A percentile compares a stretch with the other conserved stretches of the same genome.
Conservation (phyloP, 2,113 vertebrate genomes). For the Crocuta crocuta region DNA sequence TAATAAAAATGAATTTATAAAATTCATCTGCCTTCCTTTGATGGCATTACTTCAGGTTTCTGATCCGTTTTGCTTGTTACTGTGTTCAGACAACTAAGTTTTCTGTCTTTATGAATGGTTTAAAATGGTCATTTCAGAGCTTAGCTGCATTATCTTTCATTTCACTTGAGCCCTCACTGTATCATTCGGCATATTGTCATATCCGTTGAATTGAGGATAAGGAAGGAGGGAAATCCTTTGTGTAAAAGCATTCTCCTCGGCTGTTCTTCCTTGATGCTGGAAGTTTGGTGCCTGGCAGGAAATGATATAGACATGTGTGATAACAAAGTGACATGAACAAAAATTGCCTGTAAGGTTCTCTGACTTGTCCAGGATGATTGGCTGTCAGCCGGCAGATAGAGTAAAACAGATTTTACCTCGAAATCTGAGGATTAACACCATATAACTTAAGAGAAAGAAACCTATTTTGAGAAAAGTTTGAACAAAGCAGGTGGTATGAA, state of each 20-base stretch:
- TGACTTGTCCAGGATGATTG: not conserved
- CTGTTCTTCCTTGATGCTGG: slow-evolving; percentile 36
- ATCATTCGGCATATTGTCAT: slow-evolving; percentile 38
- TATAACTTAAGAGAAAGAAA: slow-evolving; percentile 6
- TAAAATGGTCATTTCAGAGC: slow-evolving; percentile 57
- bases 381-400: not conserved
- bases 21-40: slow-evolving; percentile 36
- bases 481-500: slow-evolving; percentile 17
- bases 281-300: slow-evolving; percentile 73
- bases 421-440: not conserved
- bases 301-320: not conserved
- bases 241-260: slow-evolving; percentile 67
- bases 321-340: slow-evolving; percentile 30
- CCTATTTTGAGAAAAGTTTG: slow-evolving; percentile 36
- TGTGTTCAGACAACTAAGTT: slow-evolving; percentile 13
- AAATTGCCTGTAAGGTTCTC: slow-evolving; percentile 23
- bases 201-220: slow-evolving; percentile 37
- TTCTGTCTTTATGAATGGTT: slow-evolving; percentile 25
- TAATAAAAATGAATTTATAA: slow-evolving; percentile 51
- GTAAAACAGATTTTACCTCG: not conserved
- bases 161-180: slow-evolving; percentile 28
- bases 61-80: slow-evolving; percentile 15
- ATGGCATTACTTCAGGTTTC: not conserved
- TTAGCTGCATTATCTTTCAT: slow-evolving; percentile 34
- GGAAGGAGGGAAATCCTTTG: slow-evolving; percentile 52